Evolutionary conservation across 2,888 invertebrate genomes (phyloP).

Genomic region (Leucoma salicis): DNA sequence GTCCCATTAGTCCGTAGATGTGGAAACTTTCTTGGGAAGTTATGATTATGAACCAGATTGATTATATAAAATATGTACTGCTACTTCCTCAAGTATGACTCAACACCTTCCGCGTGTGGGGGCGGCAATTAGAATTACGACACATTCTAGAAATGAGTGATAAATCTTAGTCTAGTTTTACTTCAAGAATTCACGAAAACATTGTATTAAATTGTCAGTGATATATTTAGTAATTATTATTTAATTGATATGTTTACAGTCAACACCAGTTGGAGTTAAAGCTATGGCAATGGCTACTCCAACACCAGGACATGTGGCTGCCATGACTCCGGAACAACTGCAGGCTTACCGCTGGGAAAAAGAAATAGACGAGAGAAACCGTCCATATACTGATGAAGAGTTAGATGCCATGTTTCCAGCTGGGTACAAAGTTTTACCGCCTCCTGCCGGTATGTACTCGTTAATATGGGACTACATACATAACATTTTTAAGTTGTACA

Average conservation of each 20-base stretch:
- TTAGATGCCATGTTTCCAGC: conserved; percentile 98
- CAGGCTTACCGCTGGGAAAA: conserved; percentile 99
- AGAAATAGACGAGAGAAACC: conserved; percentile 98
- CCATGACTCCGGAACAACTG: conserved; percentile 99
- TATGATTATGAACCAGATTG: too few relatives aligned
- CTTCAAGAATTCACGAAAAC: too few relatives aligned
- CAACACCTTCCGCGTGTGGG: too few relatives aligned
- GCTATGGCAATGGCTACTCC: conserved; percentile 99
- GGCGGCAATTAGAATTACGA: too few relatives aligned
- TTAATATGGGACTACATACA: conserved; percentile 20
- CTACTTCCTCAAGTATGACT: too few relatives aligned
- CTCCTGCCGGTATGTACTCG: conserved; percentile 89
- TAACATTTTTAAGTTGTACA: conserved; percentile 40
- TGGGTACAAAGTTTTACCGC: conserved; percentile 97
- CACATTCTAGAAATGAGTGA: too few relatives aligned
- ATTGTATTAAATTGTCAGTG: too few relatives aligned
- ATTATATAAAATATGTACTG: too few relatives aligned
- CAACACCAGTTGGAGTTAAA: conserved; percentile 94
- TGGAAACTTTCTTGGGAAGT: too few relatives aligned
- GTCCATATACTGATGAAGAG: conserved; percentile 98
- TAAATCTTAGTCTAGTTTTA: too few relatives aligned
- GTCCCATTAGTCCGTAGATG: too few relatives aligned
- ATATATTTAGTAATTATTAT: too few relatives aligned
- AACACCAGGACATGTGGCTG: conserved; percentile 96
- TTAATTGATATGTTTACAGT: conserved; percentile 40